Percentiles rank a stretch among this genome's conserved stretches.
Conservation (phyloP, 2,888 invertebrate species). For the Parthenolecanium corni region DNA sequence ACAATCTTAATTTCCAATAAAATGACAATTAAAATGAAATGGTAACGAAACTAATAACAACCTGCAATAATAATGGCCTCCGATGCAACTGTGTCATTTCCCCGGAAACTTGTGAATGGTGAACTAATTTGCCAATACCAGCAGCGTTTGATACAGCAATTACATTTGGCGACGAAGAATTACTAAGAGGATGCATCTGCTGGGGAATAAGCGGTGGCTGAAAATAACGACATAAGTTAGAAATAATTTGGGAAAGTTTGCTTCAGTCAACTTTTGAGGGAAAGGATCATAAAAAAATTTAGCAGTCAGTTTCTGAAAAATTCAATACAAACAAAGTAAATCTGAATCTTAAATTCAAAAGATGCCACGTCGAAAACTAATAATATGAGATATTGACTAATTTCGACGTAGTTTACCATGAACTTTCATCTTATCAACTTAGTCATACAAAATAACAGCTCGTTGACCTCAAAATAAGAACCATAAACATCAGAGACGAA, state of each 20-base stretch:
- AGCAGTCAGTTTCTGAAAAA: too few relatives aligned
- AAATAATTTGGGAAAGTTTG: too few relatives aligned
- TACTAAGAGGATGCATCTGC: conserved; percentile 18
- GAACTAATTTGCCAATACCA: conserved; percentile 12
- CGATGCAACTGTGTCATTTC: conserved; percentile 37
- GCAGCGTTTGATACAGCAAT: conserved; percentile 12
- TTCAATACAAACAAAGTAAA: not conserved
- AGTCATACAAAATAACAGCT: too few relatives aligned
- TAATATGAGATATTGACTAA: too few relatives aligned
- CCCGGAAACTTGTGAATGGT: conserved; percentile 15
- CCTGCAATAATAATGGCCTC: conserved; percentile 71
- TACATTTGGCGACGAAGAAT: conserved; percentile 8
- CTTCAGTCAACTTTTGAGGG: too few relatives aligned
- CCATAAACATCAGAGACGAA: too few relatives aligned
- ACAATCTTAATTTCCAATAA: too few relatives aligned
- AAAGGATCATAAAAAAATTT: too few relatives aligned
- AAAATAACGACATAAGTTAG: too few relatives aligned
- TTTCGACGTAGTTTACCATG: too few relatives aligned
- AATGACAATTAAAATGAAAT: not conserved
- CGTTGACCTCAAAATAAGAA: too few relatives aligned
- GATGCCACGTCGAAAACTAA: not conserved
- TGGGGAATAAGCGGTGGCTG: conserved; percentile 16
- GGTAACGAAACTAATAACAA: conserved; percentile 36
- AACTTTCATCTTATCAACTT: too few relatives aligned
- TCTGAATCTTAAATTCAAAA: not conserved